Conservation (phyloP, 2,113 vertebrate genomes). For the Mus musculus region GRCm39 chr3:49792001-49792500, state of each 20-base stretch:
- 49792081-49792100: slow-evolving; percentile 79
- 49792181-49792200: slow-evolving; percentile 55
- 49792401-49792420: not conserved
- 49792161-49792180: slow-evolving; percentile 60
- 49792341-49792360: slow-evolving; percentile 39
- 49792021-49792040: slow-evolving; percentile 77
- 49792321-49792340: slow-evolving; percentile 6
- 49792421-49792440: not conserved
- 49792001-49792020: slow-evolving; percentile 75
- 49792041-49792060: slow-evolving; percentile 66
- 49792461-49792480: not conserved
- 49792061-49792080: slow-evolving; percentile 66
- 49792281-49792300: slow-evolving; percentile 9
- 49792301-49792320: slow-evolving; percentile 49
- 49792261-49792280: slow-evolving; percentile 58
- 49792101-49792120: slow-evolving; percentile 65
- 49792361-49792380: slow-evolving; percentile 30
- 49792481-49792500: not conserved
- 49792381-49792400: slow-evolving; percentile 35
- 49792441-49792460: slow-evolving; percentile 37
- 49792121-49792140: slow-evolving; percentile 76
- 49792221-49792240: slow-evolving; percentile 16
- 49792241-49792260: slow-evolving; percentile 46
- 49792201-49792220: slow-evolving; percentile 62
- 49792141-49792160: slow-evolving; percentile 65